phyloP scores from a whole-genome alignment of 2,113 vertebrate species.

The Eidolon helvum region DNA sequence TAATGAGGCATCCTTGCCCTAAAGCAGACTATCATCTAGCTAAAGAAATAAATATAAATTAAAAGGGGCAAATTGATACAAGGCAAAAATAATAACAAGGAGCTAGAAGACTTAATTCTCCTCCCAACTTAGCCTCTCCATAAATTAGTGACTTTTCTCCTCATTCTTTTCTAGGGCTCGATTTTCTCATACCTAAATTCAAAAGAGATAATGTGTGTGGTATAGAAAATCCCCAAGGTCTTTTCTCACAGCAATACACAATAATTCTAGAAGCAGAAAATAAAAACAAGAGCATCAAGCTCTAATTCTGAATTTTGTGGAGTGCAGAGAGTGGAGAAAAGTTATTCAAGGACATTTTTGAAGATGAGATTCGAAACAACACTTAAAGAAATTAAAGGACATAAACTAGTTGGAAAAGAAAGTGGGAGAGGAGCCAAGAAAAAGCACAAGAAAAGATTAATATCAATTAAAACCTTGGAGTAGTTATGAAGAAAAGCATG shows the following conservation, averaged over 20 bases:
- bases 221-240: background rate
- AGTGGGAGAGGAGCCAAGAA: background rate
- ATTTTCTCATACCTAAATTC: background rate
- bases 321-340: background rate
- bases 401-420: background rate
- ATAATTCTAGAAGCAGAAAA: conserved; percentile 8
- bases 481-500: background rate
- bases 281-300: background rate
- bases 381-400: background rate
- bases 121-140: background rate
- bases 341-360: background rate
- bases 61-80: background rate
- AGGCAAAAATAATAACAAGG: background rate
- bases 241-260: background rate
- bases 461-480: background rate
- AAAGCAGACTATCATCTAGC: background rate
- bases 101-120: background rate
- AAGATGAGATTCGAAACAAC: background rate
- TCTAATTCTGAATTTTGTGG: background rate
- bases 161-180: background rate
- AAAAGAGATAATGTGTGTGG: background rate
- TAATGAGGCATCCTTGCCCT: background rate
- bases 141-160: background rate
- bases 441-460: background rate
- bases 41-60: background rate